Evolutionary conservation across 2,113 vertebrate genomes (phyloP).

Genomic region (human (Homo sapiens)): GRCh38 chr21:27766001-27766500

Average conservation of each 20-base stretch:
- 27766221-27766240: not conserved
- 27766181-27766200: not conserved
- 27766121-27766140: not conserved
- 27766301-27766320: not conserved
- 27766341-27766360: not conserved
- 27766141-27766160: not conserved
- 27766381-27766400: not conserved
- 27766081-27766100: not conserved
- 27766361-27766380: not conserved
- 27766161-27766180: not conserved
- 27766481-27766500: not conserved
- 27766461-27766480: not conserved
- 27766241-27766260: not conserved
- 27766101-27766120: not conserved
- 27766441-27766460: not conserved
- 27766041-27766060: not conserved
- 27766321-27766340: not conserved
- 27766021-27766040: not conserved
- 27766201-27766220: not conserved
- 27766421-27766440: not conserved
- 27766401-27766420: not conserved
- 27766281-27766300: not conserved
- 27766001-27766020: not conserved
- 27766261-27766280: not conserved
- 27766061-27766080: not conserved